Evolutionary conservation across 2,113 vertebrate genomes (phyloP).

Genomic region (Nothocercus nigrocapillus): DNA sequence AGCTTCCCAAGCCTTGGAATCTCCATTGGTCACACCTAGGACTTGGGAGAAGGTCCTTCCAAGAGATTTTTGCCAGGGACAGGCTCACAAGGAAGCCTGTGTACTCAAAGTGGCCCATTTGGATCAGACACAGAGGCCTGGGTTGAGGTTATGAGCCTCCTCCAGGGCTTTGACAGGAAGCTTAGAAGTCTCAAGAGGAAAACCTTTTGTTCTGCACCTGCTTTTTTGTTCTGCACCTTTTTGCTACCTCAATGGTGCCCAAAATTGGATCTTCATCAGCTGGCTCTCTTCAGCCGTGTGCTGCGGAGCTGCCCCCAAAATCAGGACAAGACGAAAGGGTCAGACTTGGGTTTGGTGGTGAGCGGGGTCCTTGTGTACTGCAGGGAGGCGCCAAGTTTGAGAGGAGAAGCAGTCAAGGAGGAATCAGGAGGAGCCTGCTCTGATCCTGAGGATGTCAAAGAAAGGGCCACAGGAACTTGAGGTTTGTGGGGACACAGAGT

Average conservation of each 20-base stretch:
- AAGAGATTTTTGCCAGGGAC: neutral
- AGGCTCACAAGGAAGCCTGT: accelerated
- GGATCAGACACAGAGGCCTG: neutral
- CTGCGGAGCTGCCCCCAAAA: neutral
- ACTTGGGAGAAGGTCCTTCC: neutral
- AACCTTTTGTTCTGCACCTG: neutral
- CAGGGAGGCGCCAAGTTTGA: too few relatives aligned
- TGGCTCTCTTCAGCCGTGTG: neutral
- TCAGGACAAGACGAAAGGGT: neutral
- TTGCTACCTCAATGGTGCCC: neutral
- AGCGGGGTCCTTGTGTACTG: neutral
- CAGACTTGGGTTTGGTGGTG: neutral
- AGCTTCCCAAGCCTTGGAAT: neutral
- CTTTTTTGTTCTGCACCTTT: neutral
- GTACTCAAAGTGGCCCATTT: accelerated
- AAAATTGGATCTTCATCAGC: neutral
- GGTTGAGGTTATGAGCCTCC: neutral
- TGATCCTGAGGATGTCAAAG: neutral
- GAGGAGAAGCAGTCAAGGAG: neutral
- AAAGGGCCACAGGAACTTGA: accelerated
- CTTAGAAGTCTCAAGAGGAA: neutral
- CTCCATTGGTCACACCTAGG: neutral
- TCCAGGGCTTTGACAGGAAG: neutral
- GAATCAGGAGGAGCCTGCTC: neutral
- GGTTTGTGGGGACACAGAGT: neutral